A percentile compares a stretch with the other conserved stretches of the same genome.
phyloP scores from a whole-genome alignment of 1,140 invertebrate species.

The Drosophila pachea region DNA sequence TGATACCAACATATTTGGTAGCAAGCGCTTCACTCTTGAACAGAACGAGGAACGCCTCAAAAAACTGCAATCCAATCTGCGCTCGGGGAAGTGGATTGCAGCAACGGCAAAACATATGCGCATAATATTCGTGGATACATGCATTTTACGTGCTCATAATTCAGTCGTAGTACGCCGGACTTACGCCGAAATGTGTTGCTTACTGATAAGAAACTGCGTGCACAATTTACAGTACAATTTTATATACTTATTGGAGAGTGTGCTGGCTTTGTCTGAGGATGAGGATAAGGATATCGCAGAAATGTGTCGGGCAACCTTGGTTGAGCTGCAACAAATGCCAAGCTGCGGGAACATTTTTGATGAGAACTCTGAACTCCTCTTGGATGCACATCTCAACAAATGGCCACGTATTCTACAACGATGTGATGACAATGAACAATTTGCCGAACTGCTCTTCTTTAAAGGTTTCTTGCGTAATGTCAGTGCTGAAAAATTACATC shows the following conservation, averaged over 20 bases:
- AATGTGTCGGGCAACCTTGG: slow-evolving; percentile 42
- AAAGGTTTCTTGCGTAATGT: slow-evolving; percentile 70
- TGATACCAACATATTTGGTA: slow-evolving; percentile 47
- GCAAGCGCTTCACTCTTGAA: slow-evolving; percentile 33
- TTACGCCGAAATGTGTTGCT: slow-evolving; percentile 66
- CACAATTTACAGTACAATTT: slow-evolving; percentile 64
- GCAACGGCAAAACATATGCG: slow-evolving; percentile 56
- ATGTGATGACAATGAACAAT: slow-evolving; percentile 69
- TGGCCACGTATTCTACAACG: slow-evolving; percentile 67
- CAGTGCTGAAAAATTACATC: slow-evolving; percentile 48
- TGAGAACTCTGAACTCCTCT: slow-evolving; percentile 63
- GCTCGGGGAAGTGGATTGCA: slow-evolving; percentile 58
- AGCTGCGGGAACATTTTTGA: slow-evolving; percentile 58
- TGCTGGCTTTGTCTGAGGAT: slow-evolving; percentile 69
- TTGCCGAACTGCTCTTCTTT: slow-evolving; percentile 65
- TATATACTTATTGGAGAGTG: slow-evolving; percentile 63
- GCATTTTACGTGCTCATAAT: slow-evolving; percentile 55
- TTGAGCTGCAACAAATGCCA: slow-evolving; percentile 38
- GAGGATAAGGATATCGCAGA: slow-evolving; percentile 45
- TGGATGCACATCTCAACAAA: slow-evolving; percentile 65
- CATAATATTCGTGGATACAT: slow-evolving; percentile 53
- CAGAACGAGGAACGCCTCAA: slow-evolving; percentile 64
- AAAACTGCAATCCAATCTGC: slow-evolving; percentile 47
- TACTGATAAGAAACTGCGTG: slow-evolving; percentile 55
- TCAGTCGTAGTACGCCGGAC: slow-evolving; percentile 39